A percentile compares a stretch with the other conserved stretches of the same genome.
These are phyloP conservation scores for Pituophis catenifer DNA, from an alignment of 2,113 vertebrate species.

Conservation along the genomic window DNA sequence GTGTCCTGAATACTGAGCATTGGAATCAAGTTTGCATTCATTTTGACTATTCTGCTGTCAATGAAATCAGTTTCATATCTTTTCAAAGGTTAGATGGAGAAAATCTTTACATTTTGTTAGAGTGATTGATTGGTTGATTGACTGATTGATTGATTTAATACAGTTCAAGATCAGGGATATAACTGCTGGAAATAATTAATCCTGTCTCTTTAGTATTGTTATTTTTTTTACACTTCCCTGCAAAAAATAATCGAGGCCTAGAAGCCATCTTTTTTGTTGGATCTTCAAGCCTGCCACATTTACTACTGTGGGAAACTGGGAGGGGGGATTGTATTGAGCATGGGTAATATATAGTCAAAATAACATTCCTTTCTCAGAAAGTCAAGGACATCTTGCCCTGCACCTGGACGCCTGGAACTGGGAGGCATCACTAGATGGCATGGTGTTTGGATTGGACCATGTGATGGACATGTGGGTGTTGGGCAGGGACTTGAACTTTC, in stretches of 20 bases:
- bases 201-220: neutral
- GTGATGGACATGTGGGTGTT: no score
- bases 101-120: neutral
- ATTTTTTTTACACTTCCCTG: neutral
- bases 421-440: no score
- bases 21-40: neutral
- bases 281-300: no score
- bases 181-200: constrained; percentile 14
- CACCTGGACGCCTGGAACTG: no score
- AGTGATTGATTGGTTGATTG: neutral
- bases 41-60: neutral
- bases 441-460: no score
- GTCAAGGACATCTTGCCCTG: no score
- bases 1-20: constrained; percentile 2
- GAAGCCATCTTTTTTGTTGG: no score
- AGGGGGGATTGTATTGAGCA: no score
- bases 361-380: no score
- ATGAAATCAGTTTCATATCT: neutral
- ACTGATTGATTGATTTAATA: neutral
- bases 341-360: no score
- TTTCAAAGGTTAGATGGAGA: constrained; percentile 22
- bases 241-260: neutral
- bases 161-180: neutral
- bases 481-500: no score
- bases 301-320: no score